Evolutionary conservation across 2,888 invertebrate genomes (phyloP), one percentile per base, ranked within the genome.

Genomic region (Lepidocyrtinus sp.): DNA sequence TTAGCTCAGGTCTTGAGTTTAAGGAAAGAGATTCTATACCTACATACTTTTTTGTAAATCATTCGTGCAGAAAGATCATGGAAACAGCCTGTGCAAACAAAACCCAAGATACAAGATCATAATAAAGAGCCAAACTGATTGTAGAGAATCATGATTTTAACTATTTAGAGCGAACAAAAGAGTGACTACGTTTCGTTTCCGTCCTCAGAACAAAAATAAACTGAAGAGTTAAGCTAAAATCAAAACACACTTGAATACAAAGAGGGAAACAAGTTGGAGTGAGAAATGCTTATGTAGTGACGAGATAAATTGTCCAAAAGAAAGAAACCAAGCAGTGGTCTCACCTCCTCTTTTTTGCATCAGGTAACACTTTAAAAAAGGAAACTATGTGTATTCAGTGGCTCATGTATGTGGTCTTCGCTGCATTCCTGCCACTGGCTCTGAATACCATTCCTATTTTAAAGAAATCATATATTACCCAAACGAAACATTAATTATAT

Each of bases 381-480:
- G 12, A 79, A 79, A 69, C 79, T 81, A 86, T 86, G 86, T 86
- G 84, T 82, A 81, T 84, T 82, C 80, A 85, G 61, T 86, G 86
- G 86, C 75, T 85, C 67, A 78, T 82, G 64, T 84, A 83, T 75
- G 76, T 85, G 72, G 78, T 83, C 19, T 72, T 85, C 46, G 82
- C 83, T 70, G 84, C 85, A 72, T 72, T 83, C 70, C 76, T 80
- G 69, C 81, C 82, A 63, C 82, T 80, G 68, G 84, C 82, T 50
- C 97, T 97, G 86, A 97, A 97, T 91, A 97, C 97, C 87, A 97
- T n/a, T n/a, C n/a, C n/a, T 67, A 19, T 25, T 36, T 65, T 65
- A 36, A 72, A 50, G 36, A 36, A 73, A 45, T 45, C 26, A 55
- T 63, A 17, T 36, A 36, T 7, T 36, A 36, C 12, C 36, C 50